These are phyloP conservation scores for Drosophila mojavensis DNA, from an alignment of 1,140 invertebrate species.

Conservation along the genomic window DNA sequence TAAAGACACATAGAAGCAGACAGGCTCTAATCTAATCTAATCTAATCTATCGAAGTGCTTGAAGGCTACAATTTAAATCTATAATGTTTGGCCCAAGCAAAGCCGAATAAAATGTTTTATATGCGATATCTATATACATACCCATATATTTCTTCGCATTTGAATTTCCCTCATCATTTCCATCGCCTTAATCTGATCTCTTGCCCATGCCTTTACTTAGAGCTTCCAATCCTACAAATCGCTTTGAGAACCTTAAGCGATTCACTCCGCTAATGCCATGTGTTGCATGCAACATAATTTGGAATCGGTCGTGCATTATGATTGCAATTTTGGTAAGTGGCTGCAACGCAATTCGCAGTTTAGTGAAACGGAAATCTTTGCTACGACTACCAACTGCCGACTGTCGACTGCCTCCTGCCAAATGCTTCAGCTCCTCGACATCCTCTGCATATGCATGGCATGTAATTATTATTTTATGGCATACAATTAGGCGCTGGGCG, in stretches of 20 bases:
- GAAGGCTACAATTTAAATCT: too few relatives aligned
- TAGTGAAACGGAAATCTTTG: constrained; percentile 35
- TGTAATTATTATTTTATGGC: constrained; percentile 80
- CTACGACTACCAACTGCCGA: constrained; percentile 14
- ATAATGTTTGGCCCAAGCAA: too few relatives aligned
- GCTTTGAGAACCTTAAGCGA: constrained; percentile 4
- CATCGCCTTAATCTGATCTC: too few relatives aligned
- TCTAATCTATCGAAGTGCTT: too few relatives aligned
- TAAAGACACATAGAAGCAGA: too few relatives aligned
- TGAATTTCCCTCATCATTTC: too few relatives aligned
- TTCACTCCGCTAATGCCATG: constrained; percentile 11
- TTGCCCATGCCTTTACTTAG: not conserved
- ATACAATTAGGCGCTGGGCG: constrained; percentile 68
- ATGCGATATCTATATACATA: too few relatives aligned
- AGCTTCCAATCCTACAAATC: not conserved
- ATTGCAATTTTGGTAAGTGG: constrained; percentile 9
- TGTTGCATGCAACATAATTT: not conserved
- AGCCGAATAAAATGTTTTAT: too few relatives aligned
- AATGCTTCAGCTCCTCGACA: not conserved
- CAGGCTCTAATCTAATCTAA: too few relatives aligned
- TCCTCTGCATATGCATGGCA: constrained; percentile 62
- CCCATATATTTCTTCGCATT: too few relatives aligned
- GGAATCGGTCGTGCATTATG: constrained; percentile 1
- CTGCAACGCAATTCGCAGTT: constrained; percentile 14
- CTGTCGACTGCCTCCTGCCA: not conserved